Evolutionary conservation across 2,797 vertebrate species (phyloP), one percentile per base, ranked within the genome.

Genomic region (Aplochiton taeniatus): DNA sequence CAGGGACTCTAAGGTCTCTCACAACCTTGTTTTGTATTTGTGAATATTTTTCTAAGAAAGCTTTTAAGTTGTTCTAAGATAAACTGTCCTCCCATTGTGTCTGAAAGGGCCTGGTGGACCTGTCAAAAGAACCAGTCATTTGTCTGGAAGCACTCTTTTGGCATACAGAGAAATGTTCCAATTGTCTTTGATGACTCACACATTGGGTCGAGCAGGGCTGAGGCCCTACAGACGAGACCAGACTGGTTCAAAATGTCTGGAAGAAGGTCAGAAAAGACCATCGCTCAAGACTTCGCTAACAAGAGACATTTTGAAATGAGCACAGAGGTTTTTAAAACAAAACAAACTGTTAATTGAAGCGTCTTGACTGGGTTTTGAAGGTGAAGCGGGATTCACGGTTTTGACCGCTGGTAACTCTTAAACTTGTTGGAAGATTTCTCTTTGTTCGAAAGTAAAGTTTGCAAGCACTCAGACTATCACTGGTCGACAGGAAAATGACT

Each of bases 121-220:
- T 73, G 66, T 77, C 69, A 75, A 13, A 59, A 53, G 1, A 50
- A 49, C 17, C 56, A 58, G 45, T 56, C 61, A 52, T 41, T 41
- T 61, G 61, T 56, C 63, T 20, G 54, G 7, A n/a, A 58, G 47
- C 67, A 43, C 50, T 54, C 63, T 70, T 49, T 55, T 43, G 51
- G 62, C 57, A 73, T n/a, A 78, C 63, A 63, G 66, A 71, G 46
- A 62, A 68, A 63, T 63, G 45, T 69, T 13, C 11, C 66, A 69
- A 31, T 68, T 12, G 44, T 50, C 59, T 62, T 14, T 63, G 61
- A 70, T 52, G 65, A 68, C 68, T 73, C 58, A 68, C 71, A 72
- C 46, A 52, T 43, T 41, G 53, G 13, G 61, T 74, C 56, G 65
- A 41, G 19, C 20, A 58, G 41, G n/a, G n/a, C 48, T n/a, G n/a